Base-by-base conservation (phyloP, 2,113 vertebrate genomes). In the Notothenia rossii region DNA sequence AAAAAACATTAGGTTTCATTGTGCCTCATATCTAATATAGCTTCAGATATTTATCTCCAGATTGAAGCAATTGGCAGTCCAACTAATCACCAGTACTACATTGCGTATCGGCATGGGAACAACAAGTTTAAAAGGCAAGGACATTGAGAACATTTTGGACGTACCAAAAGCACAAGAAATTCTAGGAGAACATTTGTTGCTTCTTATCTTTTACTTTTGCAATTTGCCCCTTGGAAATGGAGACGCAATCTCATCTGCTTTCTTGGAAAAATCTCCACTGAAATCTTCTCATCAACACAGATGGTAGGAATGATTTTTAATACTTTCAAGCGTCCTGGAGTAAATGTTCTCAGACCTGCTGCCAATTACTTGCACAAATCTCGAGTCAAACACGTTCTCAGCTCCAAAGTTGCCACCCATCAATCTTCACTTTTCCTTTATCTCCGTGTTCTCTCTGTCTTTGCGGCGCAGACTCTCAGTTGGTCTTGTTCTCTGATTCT, bases 401-500 rank as follows among this genome's bases (percentile, higher is more conserved):
- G 68, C 45, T 64, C 20, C 14, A 1, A 67, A 75, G 53, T 77
- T 75, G 59, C 77, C 81, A 61, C 29, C 20, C 53, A 67, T 77
- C 69, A 7, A 1, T 82, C 74, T 80, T 71, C 18, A 25, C 45
- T 65, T 40, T 13, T 20, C 49, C 51, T 54, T 72, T 15, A 61
- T 50, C 25, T 64, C 36, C 20, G 33, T 33, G 25, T 20, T 53
- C 36, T 22, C 60, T 46, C n/a, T 36, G 5, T 33, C 11, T 56
- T 85, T 73, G 48, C 66, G 13, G 2, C 29, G 2, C 48, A 7
- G 6, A 22, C 55, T 72, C 62, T 80, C 51, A 54, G 45, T 69
- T 86, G 72, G 54, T 77, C 86, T 76, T 77, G 60, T 72, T 84
- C 55, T 51, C 55, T 40, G 62, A 69, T 53, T 72, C 66, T 80